These are phyloP conservation scores for Ptilodon capucinus DNA, from an alignment of 2,888 invertebrate species.

Conservation along the genomic window DNA sequence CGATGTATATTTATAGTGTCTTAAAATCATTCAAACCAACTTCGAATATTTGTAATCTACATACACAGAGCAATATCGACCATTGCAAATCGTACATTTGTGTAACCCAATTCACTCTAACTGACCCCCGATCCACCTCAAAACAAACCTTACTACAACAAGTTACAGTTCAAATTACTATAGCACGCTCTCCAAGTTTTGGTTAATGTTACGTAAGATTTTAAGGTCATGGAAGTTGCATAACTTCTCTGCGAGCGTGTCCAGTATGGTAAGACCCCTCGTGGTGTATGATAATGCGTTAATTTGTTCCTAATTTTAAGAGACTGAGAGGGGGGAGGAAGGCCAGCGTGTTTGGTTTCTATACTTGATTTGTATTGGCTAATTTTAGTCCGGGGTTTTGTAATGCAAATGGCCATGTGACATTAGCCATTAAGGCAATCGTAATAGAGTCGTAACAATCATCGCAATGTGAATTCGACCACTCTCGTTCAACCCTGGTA, in stretches of 20 bases:
- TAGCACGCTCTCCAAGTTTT: slow-evolving; percentile 41
- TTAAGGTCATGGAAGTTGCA: slow-evolving; percentile 73
- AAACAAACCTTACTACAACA: slow-evolving; percentile 15
- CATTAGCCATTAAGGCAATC: background rate
- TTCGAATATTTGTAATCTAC: slow-evolving; percentile 20
- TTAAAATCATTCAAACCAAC: no score
- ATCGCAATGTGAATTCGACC: background rate
- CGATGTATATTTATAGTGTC: no score
- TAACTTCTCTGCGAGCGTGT: slow-evolving; percentile 53
- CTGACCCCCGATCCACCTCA: slow-evolving; percentile 5
- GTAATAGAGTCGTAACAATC: background rate
- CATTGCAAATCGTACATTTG: slow-evolving; percentile 52
- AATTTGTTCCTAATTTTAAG: slow-evolving; percentile 16
- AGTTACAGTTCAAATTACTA: slow-evolving; percentile 27
- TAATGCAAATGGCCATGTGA: slow-evolving; percentile 44
- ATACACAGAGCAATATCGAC: slow-evolving; percentile 33
- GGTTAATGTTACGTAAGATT: slow-evolving; percentile 70
- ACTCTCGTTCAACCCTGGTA: no score
- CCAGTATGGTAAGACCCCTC: slow-evolving; percentile 50
- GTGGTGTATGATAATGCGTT: slow-evolving; percentile 32
- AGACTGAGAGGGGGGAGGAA: slow-evolving; percentile 22
- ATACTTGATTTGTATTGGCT: slow-evolving; percentile 52
- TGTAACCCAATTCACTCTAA: slow-evolving; percentile 59
- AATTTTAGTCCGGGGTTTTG: slow-evolving; percentile 67
- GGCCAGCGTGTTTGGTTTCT: slow-evolving; percentile 36